Evolutionary conservation across 1,140 invertebrate genomes (phyloP), one percentile per base, ranked within the genome.

Genomic region (Anoplolepis gracilipes): DNA sequence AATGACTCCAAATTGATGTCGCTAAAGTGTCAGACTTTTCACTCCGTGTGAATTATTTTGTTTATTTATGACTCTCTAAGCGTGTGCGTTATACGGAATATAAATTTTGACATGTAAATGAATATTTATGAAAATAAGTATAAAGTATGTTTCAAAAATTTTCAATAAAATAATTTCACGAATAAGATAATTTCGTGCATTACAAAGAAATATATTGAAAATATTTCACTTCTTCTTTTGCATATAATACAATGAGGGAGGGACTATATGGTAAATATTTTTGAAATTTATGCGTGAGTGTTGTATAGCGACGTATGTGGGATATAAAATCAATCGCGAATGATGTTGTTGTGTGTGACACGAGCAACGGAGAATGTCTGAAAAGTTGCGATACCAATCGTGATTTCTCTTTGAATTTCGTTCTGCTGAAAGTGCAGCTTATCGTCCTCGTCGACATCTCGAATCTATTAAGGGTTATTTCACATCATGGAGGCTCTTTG

Each of bases 391-490:
- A 88, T 89, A 78, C 67, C 30, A 65, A 84, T 82, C 62, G 88
- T 46, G 65, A 77, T 65, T 57, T 88, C 73, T 62, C 84, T 87
- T 90, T 90, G 78, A 90, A 79, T 62, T 39, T 62, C 28, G 70
- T 59, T 78, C 49, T 69, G 30, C 77, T 73, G 78, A 91, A 88
- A 88, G 85, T 88, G 88, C 88, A 73, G 92, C 88, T 93, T 92
- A 93, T 92, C 91, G 55, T 85, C 22, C 64, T 16, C 62, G 62
- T 75, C 69, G 79, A 82, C 87, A 90, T 91, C 91, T 91, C 81
- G 84, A 85, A 88, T 92, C 92, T 90, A 92, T 92, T 92, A 92
- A 87, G 75, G 86, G 76, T 89, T 88, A 86, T 87, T 88, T 87
- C 85, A 81, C 72, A 86, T 90, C 88, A 82, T 77, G 87, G 87